A percentile compares a stretch with the other conserved stretches of the same genome.
phyloP scores from a whole-genome alignment of 2,113 vertebrate species.

The Eulacestoma nigropectus region DNA sequence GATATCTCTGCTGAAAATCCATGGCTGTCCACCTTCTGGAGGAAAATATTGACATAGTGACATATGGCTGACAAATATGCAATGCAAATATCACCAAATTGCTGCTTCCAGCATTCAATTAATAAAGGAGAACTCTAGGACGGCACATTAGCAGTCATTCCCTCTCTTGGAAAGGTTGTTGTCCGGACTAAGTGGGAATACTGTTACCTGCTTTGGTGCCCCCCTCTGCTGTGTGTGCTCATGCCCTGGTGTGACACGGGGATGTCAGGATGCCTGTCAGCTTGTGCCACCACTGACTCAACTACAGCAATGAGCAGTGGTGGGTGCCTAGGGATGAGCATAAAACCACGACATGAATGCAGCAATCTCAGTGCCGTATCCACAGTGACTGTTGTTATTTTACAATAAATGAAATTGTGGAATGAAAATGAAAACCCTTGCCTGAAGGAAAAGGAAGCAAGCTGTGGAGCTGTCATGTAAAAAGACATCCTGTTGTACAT shows the following conservation, averaged over 20 bases:
- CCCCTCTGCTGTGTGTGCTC: background rate
- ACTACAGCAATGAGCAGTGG: background rate
- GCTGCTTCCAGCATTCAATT: background rate
- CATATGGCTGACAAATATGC: background rate
- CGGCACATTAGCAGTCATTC: background rate
- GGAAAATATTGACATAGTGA: background rate
- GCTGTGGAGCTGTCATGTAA: background rate
- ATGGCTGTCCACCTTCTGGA: background rate
- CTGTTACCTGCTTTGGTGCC: background rate
- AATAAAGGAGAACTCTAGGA: background rate
- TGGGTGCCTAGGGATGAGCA: background rate
- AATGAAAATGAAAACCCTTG: conserved; percentile 3
- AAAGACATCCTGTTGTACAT: background rate
- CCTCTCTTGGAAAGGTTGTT: background rate
- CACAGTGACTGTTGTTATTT: background rate
- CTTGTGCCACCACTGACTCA: background rate
- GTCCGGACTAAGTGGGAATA: background rate
- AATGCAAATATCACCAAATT: background rate
- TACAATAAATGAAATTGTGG: background rate
- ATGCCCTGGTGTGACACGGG: accelerated
- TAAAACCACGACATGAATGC: background rate
- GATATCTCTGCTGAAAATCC: background rate
- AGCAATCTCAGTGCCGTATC: background rate
- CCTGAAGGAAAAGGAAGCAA: conserved; percentile 16
- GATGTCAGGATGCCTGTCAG: background rate